These are phyloP conservation scores for Psylliodes chrysocephalus DNA, from an alignment of 2,888 invertebrate species.

Conservation along the genomic window DNA sequence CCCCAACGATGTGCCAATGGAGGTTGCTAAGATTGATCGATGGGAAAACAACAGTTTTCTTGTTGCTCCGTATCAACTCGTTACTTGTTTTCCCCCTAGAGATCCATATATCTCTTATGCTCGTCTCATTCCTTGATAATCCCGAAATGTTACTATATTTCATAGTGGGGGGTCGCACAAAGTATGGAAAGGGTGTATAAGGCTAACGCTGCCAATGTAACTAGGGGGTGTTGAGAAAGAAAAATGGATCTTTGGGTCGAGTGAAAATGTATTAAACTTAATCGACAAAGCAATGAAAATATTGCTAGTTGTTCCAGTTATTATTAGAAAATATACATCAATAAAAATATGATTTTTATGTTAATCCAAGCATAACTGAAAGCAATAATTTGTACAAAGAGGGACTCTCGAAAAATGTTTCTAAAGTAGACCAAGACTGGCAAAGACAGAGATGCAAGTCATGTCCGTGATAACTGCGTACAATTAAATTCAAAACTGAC, in stretches of 20 bases:
- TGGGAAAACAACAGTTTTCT: constrained; percentile 23
- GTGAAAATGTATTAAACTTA: neutral
- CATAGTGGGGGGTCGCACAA: constrained; percentile 30
- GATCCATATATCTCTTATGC: constrained; percentile 42
- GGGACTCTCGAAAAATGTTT: too few species aligned
- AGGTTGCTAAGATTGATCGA: constrained; percentile 13
- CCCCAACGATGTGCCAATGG: neutral
- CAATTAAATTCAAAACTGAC: too few species aligned
- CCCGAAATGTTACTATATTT: constrained; percentile 41
- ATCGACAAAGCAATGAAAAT: neutral
- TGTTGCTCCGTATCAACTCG: constrained; percentile 32
- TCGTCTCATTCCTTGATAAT: constrained; percentile 41
- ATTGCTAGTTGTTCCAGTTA: too few species aligned
- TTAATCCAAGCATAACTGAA: too few species aligned
- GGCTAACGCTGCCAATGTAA: constrained; percentile 6
- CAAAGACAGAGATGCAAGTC: too few species aligned
- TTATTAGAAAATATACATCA: too few species aligned
- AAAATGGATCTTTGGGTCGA: neutral
- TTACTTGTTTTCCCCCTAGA: constrained; percentile 40
- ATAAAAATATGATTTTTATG: too few species aligned
- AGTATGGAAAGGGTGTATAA: constrained; percentile 20
- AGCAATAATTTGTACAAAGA: too few species aligned
- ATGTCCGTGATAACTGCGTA: too few species aligned
- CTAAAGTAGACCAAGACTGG: too few species aligned
- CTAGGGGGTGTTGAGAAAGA: neutral